phyloP scores from a whole-genome alignment of 2,888 invertebrate species.

The Dinocampus coccinellae region DNA sequence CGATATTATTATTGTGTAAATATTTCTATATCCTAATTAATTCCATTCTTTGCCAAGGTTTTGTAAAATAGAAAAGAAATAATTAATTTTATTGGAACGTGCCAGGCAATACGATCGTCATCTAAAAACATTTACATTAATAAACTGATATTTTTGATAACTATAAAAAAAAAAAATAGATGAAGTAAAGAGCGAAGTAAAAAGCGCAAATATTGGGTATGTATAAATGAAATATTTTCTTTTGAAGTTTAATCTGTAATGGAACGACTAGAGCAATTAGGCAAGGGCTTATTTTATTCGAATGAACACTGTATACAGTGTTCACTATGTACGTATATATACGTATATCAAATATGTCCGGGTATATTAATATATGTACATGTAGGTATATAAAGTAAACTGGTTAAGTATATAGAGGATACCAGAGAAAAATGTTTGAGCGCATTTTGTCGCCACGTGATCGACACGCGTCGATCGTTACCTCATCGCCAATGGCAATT shows the following conservation, averaged over 20 bases:
- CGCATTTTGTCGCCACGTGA: conserved; percentile 59
- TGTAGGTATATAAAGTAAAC: background rate
- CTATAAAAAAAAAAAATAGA: background rate
- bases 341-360: background rate
- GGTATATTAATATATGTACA: background rate
- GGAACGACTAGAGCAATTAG: conserved; percentile 62
- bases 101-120: conserved; percentile 13
- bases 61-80: background rate
- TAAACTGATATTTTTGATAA: background rate
- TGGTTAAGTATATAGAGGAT: background rate
- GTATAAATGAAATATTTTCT: conserved; percentile 35
- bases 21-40: background rate
- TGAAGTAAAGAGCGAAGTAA: background rate
- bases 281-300: conserved; percentile 56
- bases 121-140: conserved; percentile 18
- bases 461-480: conserved; percentile 63
- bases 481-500: conserved; percentile 58
- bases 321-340: background rate
- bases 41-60: background rate
- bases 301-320: conserved; percentile 26
- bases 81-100: too few relatives aligned
- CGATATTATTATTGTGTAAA: background rate
- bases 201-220: background rate
- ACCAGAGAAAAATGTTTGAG: conserved; percentile 14
- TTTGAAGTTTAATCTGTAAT: conserved; percentile 66